phyloP scores from a whole-genome alignment of 1,140 invertebrate genomes.

The Drosophila ohnishii region DNA sequence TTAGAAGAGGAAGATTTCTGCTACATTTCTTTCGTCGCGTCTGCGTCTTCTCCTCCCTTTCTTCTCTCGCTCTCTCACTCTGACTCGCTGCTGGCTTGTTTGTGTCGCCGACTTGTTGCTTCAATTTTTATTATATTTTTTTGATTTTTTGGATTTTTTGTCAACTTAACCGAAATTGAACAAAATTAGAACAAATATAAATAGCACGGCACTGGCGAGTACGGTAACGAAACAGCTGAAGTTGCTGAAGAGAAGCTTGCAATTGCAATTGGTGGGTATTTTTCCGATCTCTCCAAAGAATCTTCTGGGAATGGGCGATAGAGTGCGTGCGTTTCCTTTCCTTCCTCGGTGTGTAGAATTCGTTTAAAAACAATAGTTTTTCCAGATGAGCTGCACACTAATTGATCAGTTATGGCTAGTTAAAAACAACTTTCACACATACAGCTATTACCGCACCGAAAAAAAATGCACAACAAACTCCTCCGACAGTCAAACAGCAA shows the following conservation, averaged over 20 bases:
- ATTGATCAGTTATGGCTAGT: slow-evolving; percentile 21
- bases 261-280: slow-evolving; percentile 11
- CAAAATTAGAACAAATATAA: slow-evolving; percentile 40
- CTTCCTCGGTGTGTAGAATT: not conserved
- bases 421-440: slow-evolving; percentile 21
- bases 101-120: slow-evolving; percentile 27
- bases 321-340: not conserved
- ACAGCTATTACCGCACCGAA: slow-evolving; percentile 21
- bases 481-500: slow-evolving; percentile 52
- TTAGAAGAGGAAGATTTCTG: slow-evolving; percentile 34
- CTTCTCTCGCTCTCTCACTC: not conserved
- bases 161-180: slow-evolving; percentile 19
- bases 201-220: slow-evolving; percentile 34
- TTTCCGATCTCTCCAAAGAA: not conserved
- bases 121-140: slow-evolving; percentile 1
- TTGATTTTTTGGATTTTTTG: slow-evolving; percentile 19
- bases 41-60: slow-evolving; percentile 13
- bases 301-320: not conserved
- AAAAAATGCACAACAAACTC: slow-evolving; percentile 40
- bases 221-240: slow-evolving; percentile 10
- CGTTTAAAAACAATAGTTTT: slow-evolving; percentile 5
- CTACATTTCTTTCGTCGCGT: slow-evolving; percentile 38
- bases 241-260: not conserved
- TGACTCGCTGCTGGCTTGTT: slow-evolving; percentile 18
- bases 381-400: slow-evolving; percentile 5